Evolutionary conservation across 2,113 vertebrate genomes (phyloP).

Genomic region (Setophaga petechia): DNA sequence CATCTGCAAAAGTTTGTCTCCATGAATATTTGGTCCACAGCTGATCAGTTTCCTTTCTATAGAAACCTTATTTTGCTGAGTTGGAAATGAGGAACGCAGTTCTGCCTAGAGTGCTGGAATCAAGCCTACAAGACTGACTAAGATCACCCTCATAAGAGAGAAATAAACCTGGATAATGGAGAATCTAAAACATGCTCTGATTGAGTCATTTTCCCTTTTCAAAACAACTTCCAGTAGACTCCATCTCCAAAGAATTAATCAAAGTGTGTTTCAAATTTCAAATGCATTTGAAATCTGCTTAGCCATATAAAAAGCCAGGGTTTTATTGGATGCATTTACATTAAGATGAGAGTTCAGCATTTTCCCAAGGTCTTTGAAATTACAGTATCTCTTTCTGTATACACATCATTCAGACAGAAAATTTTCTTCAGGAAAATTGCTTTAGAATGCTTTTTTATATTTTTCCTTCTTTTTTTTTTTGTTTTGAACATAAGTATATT

Average conservation of each 20-base stretch:
- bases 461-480: not conserved
- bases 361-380: slow-evolving; percentile 12
- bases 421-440: slow-evolving; percentile 13
- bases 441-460: not conserved
- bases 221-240: not conserved
- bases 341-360: not conserved
- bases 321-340: not conserved
- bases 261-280: not conserved
- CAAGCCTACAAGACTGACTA: not conserved
- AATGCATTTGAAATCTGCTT: slow-evolving; percentile 16
- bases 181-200: not conserved
- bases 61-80: not conserved
- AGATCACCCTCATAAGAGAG: not conserved
- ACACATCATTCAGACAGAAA: not conserved
- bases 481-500: not conserved
- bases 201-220: not conserved
- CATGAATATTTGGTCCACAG: not conserved
- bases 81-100: not conserved
- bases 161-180: not conserved
- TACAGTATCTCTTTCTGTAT: not conserved
- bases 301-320: not conserved
- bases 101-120: not conserved
- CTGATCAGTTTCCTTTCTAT: not conserved
- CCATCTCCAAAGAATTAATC: not conserved
- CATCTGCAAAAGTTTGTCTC: not conserved